Percentiles rank a stretch among this genome's conserved stretches.
phyloP scores from a whole-genome alignment of 2,888 invertebrate species.

The Teleiodes luculella region DNA sequence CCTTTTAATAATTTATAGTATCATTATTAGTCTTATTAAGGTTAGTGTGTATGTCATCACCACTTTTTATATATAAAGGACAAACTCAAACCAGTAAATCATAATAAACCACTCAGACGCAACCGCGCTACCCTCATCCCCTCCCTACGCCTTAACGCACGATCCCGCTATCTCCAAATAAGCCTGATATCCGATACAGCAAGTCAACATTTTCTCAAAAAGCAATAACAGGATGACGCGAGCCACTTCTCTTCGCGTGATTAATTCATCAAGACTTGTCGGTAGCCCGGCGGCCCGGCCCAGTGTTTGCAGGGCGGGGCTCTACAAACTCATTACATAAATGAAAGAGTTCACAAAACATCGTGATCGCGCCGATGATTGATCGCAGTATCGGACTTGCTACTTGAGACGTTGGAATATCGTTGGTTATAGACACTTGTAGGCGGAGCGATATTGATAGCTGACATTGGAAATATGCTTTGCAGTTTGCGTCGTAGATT shows the following conservation, averaged over 20 bases:
- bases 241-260: slow-evolving; percentile 23
- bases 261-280: slow-evolving; percentile 61
- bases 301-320: slow-evolving; percentile 26
- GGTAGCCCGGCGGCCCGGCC: slow-evolving; percentile 41
- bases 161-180: background rate
- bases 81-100: background rate
- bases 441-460: background rate
- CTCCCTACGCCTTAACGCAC: background rate
- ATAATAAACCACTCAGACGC: slow-evolving; percentile 6
- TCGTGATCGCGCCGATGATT: slow-evolving; percentile 50
- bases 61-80: no score
- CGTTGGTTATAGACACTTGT: background rate
- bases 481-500: background rate
- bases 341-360: slow-evolving; percentile 72
- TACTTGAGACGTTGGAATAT: slow-evolving; percentile 2
- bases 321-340: slow-evolving; percentile 64
- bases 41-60: no score
- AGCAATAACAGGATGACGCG: slow-evolving; percentile 11
- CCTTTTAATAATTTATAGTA: no score
- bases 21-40: no score
- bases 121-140: slow-evolving; percentile 17
- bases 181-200: slow-evolving; percentile 4
- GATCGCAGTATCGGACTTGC: slow-evolving; percentile 36
- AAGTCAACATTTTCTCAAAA: slow-evolving; percentile 12
- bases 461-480: background rate